Conservation (phyloP, 1,140 invertebrate genomes). For the Drosophila pandora region DNA sequence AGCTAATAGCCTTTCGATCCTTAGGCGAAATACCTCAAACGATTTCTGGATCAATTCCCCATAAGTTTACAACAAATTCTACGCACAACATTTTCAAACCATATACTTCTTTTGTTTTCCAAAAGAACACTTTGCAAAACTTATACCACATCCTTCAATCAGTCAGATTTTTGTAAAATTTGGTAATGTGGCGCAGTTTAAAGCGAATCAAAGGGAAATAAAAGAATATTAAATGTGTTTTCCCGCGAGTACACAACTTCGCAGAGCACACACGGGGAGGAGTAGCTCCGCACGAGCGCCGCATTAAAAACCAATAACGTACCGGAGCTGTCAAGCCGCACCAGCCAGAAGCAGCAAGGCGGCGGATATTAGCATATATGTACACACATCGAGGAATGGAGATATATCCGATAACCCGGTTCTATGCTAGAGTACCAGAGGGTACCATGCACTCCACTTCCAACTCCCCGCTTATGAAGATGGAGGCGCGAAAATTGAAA, state of each 20-base stretch:
- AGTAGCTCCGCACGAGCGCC: constrained; percentile 26
- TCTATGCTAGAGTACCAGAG: constrained; percentile 61
- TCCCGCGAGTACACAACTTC: neutral
- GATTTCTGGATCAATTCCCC: too few relatives aligned
- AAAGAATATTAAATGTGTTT: neutral
- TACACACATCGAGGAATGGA: constrained; percentile 1
- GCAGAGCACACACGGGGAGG: neutral
- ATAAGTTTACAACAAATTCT: too few relatives aligned
- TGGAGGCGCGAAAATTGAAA: constrained; percentile 46
- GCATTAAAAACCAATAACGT: constrained; percentile 73
- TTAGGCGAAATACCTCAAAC: too few relatives aligned
- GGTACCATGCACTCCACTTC: constrained; percentile 66
- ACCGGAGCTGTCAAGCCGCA: constrained; percentile 58
- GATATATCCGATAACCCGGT: constrained; percentile 42
- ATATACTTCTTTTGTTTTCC: too few relatives aligned
- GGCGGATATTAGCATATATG: constrained; percentile 1
- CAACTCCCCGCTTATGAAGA: constrained; percentile 55
- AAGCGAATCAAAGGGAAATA: too few relatives aligned
- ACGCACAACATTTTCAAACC: too few relatives aligned
- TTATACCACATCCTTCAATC: too few relatives aligned
- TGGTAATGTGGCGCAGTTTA: too few relatives aligned
- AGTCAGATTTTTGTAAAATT: too few relatives aligned
- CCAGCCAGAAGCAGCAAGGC: neutral
- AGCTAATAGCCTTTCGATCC: too few relatives aligned
- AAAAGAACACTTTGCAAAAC: too few relatives aligned